Conservation (phyloP, 2,888 invertebrate genomes). For the Chironomus tentans region DNA sequence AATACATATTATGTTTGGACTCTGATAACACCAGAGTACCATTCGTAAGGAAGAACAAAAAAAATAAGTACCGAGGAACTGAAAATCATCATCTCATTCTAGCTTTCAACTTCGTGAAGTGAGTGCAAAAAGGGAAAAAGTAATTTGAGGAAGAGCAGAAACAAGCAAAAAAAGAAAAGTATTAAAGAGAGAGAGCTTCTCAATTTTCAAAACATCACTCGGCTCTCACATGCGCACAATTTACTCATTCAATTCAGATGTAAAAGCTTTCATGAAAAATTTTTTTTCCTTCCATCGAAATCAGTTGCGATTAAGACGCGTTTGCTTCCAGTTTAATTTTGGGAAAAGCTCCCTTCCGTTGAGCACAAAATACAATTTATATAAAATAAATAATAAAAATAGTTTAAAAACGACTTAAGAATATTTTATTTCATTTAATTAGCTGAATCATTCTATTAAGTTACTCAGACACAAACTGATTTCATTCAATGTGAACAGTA, state of each 20-base stretch:
- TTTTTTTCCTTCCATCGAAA: conserved; percentile 13
- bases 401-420: background rate
- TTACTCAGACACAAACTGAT: no score
- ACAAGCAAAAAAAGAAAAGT: background rate
- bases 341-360: conserved; percentile 13
- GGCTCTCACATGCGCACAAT: conserved; percentile 9
- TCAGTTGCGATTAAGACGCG: conserved; percentile 27
- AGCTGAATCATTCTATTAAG: no score
- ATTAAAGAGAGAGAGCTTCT: background rate
- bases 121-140: background rate
- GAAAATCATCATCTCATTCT: background rate
- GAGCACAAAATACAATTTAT: background rate
- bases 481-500: no score
- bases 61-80: background rate
- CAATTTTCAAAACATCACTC: background rate
- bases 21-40: background rate
- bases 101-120: background rate
- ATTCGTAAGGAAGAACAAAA: background rate
- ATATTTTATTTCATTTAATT: no score
- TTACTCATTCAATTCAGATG: background rate
- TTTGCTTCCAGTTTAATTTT: conserved; percentile 26
- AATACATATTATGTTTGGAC: background rate
- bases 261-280: background rate
- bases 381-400: background rate
- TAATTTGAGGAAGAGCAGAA: background rate